Evolutionary conservation across 2,797 vertebrate species (phyloP).

Genomic region (Loriculus beryllinus): DNA sequence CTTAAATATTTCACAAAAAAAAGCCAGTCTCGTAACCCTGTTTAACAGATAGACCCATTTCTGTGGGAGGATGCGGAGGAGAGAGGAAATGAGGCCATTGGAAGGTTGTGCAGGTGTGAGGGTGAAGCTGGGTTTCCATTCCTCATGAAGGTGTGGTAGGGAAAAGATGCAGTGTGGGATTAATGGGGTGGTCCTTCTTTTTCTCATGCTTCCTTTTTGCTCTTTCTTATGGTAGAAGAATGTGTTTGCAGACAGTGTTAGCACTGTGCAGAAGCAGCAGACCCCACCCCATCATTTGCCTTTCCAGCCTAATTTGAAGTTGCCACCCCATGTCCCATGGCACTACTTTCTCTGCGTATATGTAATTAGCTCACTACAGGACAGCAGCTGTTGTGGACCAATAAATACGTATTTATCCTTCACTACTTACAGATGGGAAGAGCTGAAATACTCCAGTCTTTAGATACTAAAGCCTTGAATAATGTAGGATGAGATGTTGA

Average conservation of each 20-base stretch:
- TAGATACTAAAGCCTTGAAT: background rate
- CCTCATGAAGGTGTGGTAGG: background rate
- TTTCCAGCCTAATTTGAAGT: background rate
- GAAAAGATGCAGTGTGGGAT: fast-evolving
- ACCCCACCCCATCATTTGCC: background rate
- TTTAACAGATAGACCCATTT: constrained; percentile 23
- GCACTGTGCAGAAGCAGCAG: background rate
- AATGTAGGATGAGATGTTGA: background rate
- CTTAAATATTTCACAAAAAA: background rate
- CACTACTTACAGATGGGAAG: background rate
- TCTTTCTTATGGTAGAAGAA: background rate
- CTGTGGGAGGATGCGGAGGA: constrained; percentile 28
- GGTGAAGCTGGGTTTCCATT: background rate
- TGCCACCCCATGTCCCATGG: background rate
- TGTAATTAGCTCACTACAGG: background rate
- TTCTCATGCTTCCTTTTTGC: background rate
- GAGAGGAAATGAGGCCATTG: constrained; percentile 34
- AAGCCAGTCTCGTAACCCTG: background rate
- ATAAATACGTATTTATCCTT: background rate
- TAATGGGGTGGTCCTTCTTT: background rate
- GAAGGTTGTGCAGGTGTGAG: constrained; percentile 31
- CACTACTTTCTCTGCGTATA: background rate
- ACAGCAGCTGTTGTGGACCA: background rate
- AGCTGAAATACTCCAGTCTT: background rate
- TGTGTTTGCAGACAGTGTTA: background rate